Base-by-base conservation (phyloP, 2,113 vertebrate species). In the Leucopternis melanops region DNA sequence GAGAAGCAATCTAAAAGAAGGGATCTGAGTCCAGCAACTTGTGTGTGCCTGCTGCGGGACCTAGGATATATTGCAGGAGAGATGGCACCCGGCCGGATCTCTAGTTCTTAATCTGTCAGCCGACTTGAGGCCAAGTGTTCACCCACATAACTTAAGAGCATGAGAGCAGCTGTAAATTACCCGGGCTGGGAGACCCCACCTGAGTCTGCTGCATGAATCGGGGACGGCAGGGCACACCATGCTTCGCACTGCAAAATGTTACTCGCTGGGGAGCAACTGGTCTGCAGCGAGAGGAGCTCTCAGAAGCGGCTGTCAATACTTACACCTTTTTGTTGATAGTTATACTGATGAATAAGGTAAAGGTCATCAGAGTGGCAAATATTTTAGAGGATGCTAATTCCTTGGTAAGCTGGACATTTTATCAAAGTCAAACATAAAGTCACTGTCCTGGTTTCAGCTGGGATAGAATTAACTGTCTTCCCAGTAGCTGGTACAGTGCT, bases 241-340 rank as follows among this genome's bases (percentile, higher is more conserved):
- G 4, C 15, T 55, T 38, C 6, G 2, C 34, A 16, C 40, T 20
- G 31, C 52, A 32, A 71, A 50, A 45, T 22, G 13, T 34, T 19
- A 25, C 42, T 32, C 0, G 0, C 9, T 1, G 1, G 34, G 8
- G 44, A 81, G 40, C n/a, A 65, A 25, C 7, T 0, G 2, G 47
- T 21, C 61, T 42, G 50, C 34, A 5, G 11, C 21, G 34, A 74
- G 40, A 55, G 29, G 10, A 47, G 26, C 6, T 61, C 34, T 63
- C 86, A 62, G 75, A 16, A 82, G 16, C 10, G n/a, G 21, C 57
- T 58, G 11, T 36, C 57, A 62, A 29, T 38, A 50, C 26, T 81
- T 29, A 45, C 5, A 42, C 10, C 4, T n/a, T 82, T 65, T 73
- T 15, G 14, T 29, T 29, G 32, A 13, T 12, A 38, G 27, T 49